Base-by-base conservation (phyloP, 2,888 invertebrate species). In the Pristionchus arcanus region DNA sequence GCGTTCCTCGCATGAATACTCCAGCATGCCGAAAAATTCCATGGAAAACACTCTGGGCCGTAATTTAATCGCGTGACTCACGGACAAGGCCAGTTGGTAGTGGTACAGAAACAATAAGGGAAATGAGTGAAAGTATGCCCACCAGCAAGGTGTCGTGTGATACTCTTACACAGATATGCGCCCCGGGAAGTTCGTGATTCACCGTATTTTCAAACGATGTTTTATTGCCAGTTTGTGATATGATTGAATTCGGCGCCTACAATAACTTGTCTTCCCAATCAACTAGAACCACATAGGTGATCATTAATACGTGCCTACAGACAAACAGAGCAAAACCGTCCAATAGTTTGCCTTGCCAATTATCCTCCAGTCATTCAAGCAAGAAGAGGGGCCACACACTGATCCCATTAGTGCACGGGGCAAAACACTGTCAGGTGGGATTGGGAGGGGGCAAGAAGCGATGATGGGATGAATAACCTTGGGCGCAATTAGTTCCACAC, bases 1-100 rank as follows among this genome's bases (percentile, higher is more conserved):
- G n/a, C n/a, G n/a, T n/a, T n/a, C n/a, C n/a, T n/a, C n/a, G n/a
- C n/a, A n/a, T n/a, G n/a, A n/a, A n/a, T n/a, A n/a, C n/a, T n/a
- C n/a, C n/a, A n/a, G 42, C 42, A 49, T 11, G 42, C 42, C 3
- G 42, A 13, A 13, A 49, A 49, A 49, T 49, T 49, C 42, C 42
- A 9, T 7, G 9, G 13, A 49, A 49, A 49, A 49, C 3, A 11
- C 42, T 13, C 42, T 49, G 42, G 9, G 11, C 42, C 9, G 42
- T 9, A 49, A 49, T 3, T 49, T 49, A 49, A 9, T 49, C 42
- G 42, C 42, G 11, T 49, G 42, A 49, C 42, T 49, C 42, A 9
- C 42, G 42, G 42, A 1, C 87, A 87, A 63, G 81, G 90, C n/a
- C 59, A 90, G 66, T n/a, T 11, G 34, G n/a, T 71, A 34, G 63